Evolutionary conservation across 2,888 invertebrate genomes (phyloP).

Genomic region (Pristionchus exspectatus): DNA sequence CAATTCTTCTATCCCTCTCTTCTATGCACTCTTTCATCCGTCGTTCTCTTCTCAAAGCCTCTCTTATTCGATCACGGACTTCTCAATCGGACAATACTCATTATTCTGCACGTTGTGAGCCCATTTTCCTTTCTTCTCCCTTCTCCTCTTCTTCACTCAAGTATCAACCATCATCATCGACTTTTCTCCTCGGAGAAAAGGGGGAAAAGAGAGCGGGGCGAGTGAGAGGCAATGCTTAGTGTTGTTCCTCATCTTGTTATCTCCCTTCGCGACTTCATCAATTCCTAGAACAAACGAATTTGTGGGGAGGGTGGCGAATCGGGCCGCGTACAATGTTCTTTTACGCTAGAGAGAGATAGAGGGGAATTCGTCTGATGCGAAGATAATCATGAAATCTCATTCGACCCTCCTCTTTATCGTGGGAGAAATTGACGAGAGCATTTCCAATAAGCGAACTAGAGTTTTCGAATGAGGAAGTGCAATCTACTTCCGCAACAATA

Average conservation of each 20-base stretch:
- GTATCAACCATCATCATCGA: conserved; percentile 28
- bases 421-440: not conserved
- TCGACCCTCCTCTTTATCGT: conserved; percentile 1
- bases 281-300: conserved; percentile 53
- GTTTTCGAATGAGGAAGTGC: not conserved
- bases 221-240: not conserved
- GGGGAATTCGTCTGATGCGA: not conserved
- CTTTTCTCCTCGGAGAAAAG: not conserved
- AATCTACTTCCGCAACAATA: not conserved
- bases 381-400: conserved; percentile 43
- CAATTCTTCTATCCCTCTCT: conserved; percentile 78
- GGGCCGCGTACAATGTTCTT: conserved; percentile 33
- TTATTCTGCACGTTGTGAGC: conserved; percentile 72
- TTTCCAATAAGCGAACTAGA: conserved; percentile 1
- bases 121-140: not conserved
- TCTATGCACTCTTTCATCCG: conserved; percentile 74
- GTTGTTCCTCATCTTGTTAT: conserved; percentile 53
- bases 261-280: conserved; percentile 46
- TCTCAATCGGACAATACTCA: conserved; percentile 67
- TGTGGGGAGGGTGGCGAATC: not conserved
- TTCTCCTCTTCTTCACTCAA: conserved; percentile 25
- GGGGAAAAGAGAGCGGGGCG: not conserved
- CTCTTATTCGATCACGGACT: conserved; percentile 61
- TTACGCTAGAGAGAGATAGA: not conserved
- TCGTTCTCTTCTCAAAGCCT: conserved; percentile 73